A percentile compares a stretch with the other conserved stretches of the same genome.
These are phyloP conservation scores for Fistularia commersonii DNA, from an alignment of 2,797 vertebrate genomes.

Conservation along the genomic window DNA sequence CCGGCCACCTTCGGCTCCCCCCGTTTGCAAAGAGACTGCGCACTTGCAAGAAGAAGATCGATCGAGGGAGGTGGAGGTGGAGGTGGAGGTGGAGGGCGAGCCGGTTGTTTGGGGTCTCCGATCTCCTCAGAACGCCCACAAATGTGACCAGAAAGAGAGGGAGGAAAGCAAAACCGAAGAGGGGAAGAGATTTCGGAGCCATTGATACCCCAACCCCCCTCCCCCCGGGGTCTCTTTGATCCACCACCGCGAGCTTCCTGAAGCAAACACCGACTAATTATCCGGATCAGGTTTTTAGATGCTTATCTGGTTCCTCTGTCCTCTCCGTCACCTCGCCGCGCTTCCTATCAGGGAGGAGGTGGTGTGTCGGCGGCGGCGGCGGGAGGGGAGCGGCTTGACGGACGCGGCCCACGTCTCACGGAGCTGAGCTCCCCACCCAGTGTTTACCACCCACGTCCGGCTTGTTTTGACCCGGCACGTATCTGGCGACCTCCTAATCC, in stretches of 20 bases:
- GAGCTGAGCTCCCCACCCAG: conserved; percentile 18
- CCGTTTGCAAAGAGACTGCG: too few relatives aligned
- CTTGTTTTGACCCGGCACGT: conserved; percentile 40
- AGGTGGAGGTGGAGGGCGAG: too few relatives aligned
- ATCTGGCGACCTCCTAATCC: conserved; percentile 69
- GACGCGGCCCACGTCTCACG: conserved; percentile 16
- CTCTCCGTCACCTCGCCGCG: conserved; percentile 69
- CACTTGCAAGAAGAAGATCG: too few relatives aligned
- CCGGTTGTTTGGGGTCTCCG: conserved; percentile 53
- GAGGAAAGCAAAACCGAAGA: conserved; percentile 31
- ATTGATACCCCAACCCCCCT: conserved; percentile 29
- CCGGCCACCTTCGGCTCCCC: too few relatives aligned
- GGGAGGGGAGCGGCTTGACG: conserved; percentile 1
- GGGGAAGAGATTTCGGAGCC: conserved; percentile 60
- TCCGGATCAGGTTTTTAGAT: conserved; percentile 83
- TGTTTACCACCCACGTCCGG: conserved; percentile 10
- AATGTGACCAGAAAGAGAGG: conserved; percentile 16
- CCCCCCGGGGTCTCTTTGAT: conserved; percentile 74
- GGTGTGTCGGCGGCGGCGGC: not conserved
- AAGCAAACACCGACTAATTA: conserved; percentile 90
- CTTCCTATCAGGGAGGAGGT: conserved; percentile 68
- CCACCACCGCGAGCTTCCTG: conserved; percentile 71
- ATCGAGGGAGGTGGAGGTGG: conserved; percentile 4
- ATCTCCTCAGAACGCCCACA: conserved; percentile 39
- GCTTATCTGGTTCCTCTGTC: conserved; percentile 74